Evolutionary conservation across 2,113 vertebrate genomes (phyloP), one percentile per base, ranked within the genome.

Genomic region (Rhinoptilus africanus): DNA sequence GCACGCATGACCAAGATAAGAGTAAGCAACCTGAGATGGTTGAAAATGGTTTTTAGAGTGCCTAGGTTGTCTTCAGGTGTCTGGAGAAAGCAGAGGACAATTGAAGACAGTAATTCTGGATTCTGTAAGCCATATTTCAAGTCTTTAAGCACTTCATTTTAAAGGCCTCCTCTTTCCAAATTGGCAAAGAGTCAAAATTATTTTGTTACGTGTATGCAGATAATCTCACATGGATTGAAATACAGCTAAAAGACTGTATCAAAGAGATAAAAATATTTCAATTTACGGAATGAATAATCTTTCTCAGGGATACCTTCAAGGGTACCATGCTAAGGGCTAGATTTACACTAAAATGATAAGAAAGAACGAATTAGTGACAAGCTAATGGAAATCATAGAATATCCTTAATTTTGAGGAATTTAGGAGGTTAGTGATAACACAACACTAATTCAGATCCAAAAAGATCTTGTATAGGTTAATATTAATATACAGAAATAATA

Each of bases 251-350:
- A 63, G 5, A 48, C 11, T 43, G 4, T 27, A 51, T 12, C 26
- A 80, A 60, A 82, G 11, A 28, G 10, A 28, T n/a, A 68, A 41
- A 4, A 54, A 8, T 35, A 62, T 59, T 80, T 69, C 23, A 51
- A 0, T 4, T 73, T 66, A 57, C 1, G 6, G 30, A 80, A 77
- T 1, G 0, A 76, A 34, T 20, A 45, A 4, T 60, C 2, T 2
- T 34, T 91, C 27, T 10, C 5, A 19, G 26, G 24, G 12, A 35
- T 39, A 43, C 5, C 15, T 72, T 43, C 15, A 56, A 30, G 7
- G 7, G 1, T 47, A 41, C 4, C 51, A 19, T 18, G 12, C 12
- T 21, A 69, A 79, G 6, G 22, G 6, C 8, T 50, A 62, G 10
- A 39, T 63, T 59, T 85, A 51, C 8, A 45, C 6, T 27, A 1